Evolutionary conservation across 2,113 vertebrate genomes (phyloP), one percentile per base, ranked within the genome.

Genomic region (Lutjanus erythropterus): DNA sequence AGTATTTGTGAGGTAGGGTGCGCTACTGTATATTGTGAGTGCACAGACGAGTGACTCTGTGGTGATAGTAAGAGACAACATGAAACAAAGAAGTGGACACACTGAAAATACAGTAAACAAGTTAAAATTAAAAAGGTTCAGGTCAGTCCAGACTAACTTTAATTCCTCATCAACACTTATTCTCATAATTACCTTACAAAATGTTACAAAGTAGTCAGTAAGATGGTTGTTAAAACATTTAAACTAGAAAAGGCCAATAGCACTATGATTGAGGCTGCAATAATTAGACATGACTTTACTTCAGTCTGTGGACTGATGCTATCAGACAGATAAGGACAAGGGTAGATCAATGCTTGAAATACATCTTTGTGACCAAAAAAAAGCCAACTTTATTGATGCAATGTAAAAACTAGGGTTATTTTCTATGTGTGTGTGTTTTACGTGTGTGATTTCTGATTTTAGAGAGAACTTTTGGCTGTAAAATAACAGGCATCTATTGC

Each of bases 1-100:
- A 72, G 47, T 44, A 70, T 44, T 61, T 46, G 65, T 86, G 88
- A 89, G 87, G 80, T 84, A 88, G 75, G 64, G 47, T 71, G 74
- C 71, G 85, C 41, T 4, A n/a, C n/a, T n/a, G n/a, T n/a, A 16
- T 29, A 65, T 18, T 29, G 55, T 44, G 31, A 61, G 35, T 27
- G 75, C 55, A 70, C 65, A 23, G 31, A 65, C 9, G 16, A n/a
- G 31, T 39, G 62, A 23, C n/a, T 67, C 64, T 56, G 78, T 19
- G 44, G 16, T 42, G 9, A 55, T 21, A 64, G 15, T 65, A 53
- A 9, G n/a, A 49, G 6, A 81, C 16, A 14, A 52, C 33, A 62
- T 23, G 27, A 68, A 61, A 25, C 33, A 46, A 44, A 18, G 49
- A 73, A n/a, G 31, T 35, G 23, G 12, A 80, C 58, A 44, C 5